A percentile compares a stretch with the other conserved stretches of the same genome.
Conservation (phyloP, 2,888 invertebrate genomes). For the Lycocerus yunnanus region DNA sequence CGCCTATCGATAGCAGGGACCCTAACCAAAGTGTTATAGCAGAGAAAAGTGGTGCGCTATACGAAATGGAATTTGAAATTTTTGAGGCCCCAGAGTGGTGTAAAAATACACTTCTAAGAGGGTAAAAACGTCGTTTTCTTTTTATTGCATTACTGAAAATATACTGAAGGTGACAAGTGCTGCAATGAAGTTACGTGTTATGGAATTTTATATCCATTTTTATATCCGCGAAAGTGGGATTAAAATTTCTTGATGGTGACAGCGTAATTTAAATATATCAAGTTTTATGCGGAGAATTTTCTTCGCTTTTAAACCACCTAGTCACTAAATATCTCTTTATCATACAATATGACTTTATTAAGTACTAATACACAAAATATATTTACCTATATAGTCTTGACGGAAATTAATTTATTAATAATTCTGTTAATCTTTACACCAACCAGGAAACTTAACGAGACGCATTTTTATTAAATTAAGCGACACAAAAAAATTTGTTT, state of each 20-base stretch:
- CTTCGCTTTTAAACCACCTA: constrained; percentile 19
- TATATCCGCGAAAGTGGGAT: constrained; percentile 54
- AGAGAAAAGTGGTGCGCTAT: constrained; percentile 39
- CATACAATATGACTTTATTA: constrained; percentile 16
- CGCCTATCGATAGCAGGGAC: constrained; percentile 45
- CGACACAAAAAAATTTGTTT: not conserved
- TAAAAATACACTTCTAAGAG: constrained; percentile 56
- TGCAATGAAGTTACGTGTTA: constrained; percentile 55
- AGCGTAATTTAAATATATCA: constrained; percentile 53
- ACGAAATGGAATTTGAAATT: constrained; percentile 59
- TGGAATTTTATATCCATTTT: constrained; percentile 57
- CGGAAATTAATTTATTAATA: not conserved
- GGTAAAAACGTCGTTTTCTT: constrained; percentile 54
- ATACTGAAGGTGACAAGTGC: constrained; percentile 55
- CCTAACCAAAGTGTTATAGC: constrained; percentile 45
- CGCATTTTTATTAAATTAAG: not conserved
- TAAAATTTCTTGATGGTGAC: constrained; percentile 54
- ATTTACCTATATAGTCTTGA: not conserved
- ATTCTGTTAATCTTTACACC: not conserved
- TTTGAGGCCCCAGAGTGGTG: constrained; percentile 56
- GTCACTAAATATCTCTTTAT: constrained; percentile 23
- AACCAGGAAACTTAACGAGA: not conserved
- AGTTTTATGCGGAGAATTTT: constrained; percentile 41
- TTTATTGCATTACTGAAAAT: constrained; percentile 56
- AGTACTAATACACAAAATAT: not conserved